Evolutionary conservation across 2,888 invertebrate genomes (phyloP).

Genomic region (Ceramica pisi): DNA sequence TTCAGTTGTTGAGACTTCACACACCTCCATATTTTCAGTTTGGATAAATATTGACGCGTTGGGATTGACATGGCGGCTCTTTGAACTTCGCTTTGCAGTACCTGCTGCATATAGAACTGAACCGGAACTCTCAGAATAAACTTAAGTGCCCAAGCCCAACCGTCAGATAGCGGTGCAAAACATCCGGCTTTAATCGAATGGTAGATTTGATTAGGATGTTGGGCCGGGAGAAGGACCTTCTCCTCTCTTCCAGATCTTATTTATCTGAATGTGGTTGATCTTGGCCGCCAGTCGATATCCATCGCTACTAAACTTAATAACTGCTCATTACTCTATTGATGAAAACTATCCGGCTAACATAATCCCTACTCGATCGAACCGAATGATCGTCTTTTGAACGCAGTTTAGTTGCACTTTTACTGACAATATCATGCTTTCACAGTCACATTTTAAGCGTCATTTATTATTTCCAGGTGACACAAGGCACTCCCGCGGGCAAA

Average conservation of each 20-base stretch:
- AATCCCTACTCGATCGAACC: not conserved
- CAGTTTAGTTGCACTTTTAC: not conserved
- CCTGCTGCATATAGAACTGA: slow-evolving; percentile 6
- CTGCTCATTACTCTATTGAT: not conserved
- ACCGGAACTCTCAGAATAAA: not conserved
- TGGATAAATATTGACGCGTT: slow-evolving; percentile 63
- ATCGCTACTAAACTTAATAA: not conserved
- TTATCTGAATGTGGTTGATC: not conserved
- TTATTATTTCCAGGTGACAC: slow-evolving; percentile 93
- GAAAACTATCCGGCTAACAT: not conserved
- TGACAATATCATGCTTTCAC: not conserved
- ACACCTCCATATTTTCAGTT: slow-evolving; percentile 49
- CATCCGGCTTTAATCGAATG: not conserved
- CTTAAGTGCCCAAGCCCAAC: not conserved
- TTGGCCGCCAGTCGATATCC: not conserved
- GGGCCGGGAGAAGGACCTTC: too few relatives aligned
- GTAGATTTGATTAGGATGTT: not conserved
- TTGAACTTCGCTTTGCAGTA: slow-evolving; percentile 39
- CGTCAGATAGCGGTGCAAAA: not conserved
- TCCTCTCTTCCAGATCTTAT: not conserved
- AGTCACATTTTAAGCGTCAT: slow-evolving; percentile 20
- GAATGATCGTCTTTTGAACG: not conserved
- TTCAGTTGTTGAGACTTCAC: slow-evolving; percentile 53
- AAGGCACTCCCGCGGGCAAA: slow-evolving; percentile 96
- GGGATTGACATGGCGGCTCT: slow-evolving; percentile 52